A percentile compares a stretch with the other conserved stretches of the same genome.
Conservation (phyloP, 1,140 invertebrate genomes). For the Drosophila ohnishii region DNA sequence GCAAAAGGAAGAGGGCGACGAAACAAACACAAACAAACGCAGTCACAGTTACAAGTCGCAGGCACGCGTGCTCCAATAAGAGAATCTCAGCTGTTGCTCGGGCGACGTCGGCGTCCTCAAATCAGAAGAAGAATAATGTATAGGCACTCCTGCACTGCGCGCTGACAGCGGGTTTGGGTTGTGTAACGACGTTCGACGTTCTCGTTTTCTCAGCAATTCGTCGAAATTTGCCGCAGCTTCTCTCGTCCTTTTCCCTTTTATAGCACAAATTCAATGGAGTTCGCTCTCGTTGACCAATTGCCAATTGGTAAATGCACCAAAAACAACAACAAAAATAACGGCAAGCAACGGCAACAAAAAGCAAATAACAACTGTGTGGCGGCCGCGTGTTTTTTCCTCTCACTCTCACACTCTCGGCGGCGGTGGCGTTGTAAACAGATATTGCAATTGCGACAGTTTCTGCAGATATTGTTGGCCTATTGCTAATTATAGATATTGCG, state of each 20-base stretch:
- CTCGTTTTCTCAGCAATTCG: conserved; percentile 13
- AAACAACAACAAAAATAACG: conserved; percentile 30
- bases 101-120: conserved; percentile 22
- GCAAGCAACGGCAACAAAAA: conserved; percentile 16
- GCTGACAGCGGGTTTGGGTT: conserved; percentile 5
- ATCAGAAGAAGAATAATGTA: conserved; percentile 24
- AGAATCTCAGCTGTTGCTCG: conserved; percentile 54
- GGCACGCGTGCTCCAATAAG: conserved; percentile 22
- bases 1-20: conserved; percentile 24
- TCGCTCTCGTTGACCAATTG: conserved; percentile 12
- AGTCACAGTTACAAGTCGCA: conserved; percentile 11
- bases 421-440: conserved; percentile 45
- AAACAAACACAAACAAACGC: conserved; percentile 34
- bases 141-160: background rate
- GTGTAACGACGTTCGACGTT: conserved; percentile 14
- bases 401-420: conserved; percentile 25
- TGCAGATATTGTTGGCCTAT: conserved; percentile 14
- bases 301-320: conserved; percentile 8
- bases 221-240: conserved; percentile 8
- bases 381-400: conserved; percentile 44
- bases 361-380: conserved; percentile 23
- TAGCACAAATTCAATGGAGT: conserved; percentile 13
- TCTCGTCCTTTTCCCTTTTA: conserved; percentile 1
- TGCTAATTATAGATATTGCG: conserved; percentile 36
- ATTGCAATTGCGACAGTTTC: conserved; percentile 35